Evolutionary conservation across 2,797 vertebrate species (phyloP), one percentile per base, ranked within the genome.

Genomic region (Halcyon chelicuti): DNA sequence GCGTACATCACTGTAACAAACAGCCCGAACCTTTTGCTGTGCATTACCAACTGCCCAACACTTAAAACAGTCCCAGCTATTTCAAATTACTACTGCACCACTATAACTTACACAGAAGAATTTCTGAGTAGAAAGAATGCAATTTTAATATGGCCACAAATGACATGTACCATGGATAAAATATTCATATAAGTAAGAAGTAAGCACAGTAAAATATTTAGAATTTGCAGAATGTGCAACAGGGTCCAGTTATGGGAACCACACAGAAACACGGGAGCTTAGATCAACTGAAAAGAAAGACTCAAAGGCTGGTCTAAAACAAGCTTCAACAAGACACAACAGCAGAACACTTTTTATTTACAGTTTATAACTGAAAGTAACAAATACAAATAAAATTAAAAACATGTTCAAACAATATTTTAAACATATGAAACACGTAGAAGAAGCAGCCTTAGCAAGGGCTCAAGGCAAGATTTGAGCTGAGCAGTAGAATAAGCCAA

Each of bases 381-480:
- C 33, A 95, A 90, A 91, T 65, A 89, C 2, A 85, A 91, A 87
- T 76, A 74, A 79, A 88, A 95, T 77, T 65, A 14, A 82, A 81
- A 87, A 67, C 63, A 0, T 70, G 70, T 87, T 82, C 47, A 75
- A 88, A 74, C 82, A 71, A 44, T 22, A 79, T 9, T 77, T 52
- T 31, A 67, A 91, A 82, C 20, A 35, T 2, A 19, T 0, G 0
- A 92, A 89, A 92, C 5, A 6, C 3, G 9, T 2, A 80, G 26
- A 54, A 60, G 74, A 90, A 94, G 42, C 19, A n/a, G 14, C 12
- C 57, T 71, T 31, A 65, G 68, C n/a, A 58, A 91, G 9, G 31
- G 49, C 66, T 90, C 6, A 63, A 51, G 57, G 44, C 49, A 79
- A 65, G 58, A 65, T 65, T 68, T 85, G 40, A 71, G 58, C 22